Evolutionary conservation across 2,797 vertebrate genomes (phyloP), one percentile per base, ranked within the genome.

Genomic region (Hipposideros larvatus): DNA sequence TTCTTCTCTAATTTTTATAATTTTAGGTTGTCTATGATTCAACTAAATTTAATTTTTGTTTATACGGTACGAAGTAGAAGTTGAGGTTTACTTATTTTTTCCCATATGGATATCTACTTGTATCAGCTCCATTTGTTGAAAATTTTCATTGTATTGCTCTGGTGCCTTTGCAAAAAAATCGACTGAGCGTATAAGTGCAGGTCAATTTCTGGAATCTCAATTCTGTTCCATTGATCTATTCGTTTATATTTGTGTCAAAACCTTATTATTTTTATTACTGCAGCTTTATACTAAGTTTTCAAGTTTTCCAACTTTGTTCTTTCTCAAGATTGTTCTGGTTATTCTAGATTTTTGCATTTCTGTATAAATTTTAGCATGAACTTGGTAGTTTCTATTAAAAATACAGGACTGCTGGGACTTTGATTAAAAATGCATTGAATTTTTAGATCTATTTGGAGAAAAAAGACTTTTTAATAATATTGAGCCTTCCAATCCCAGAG

Each of bases 311-410:
- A 65, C 26, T 51, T 51, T 51, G 48, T 51, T 51, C 48, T 51
- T 51, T 14, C 48, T 51, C 48, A 51, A 51, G 48, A 51, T 51
- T 51, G 48, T 51, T 51, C 48, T 51, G 48, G 48, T 51, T 15
- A 51, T 51, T 51, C 48, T 51, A 15, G 48, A 51, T 82, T 86
- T 77, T 88, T 57, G 46, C n/a, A 37, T 57, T 70, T 63, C 63
- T 71, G 26, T 11, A 11, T 55, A 87, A 63, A 75, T 51, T 48
- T 78, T 55, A 77, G 16, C 65, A 59, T 84, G 15, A 48, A n/a
- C 78, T 68, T 75, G 7, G 82, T 83, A 75, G 18, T 66, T 93
- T 59, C 82, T 75, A 31, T 75, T 84, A 59, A 88, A 74, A 79
- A 66, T 71, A 55, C 24, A 88, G 79, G 21, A 16, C 55, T 28